Evolutionary conservation across 2,797 vertebrate genomes (phyloP), one percentile per base, ranked within the genome.

Genomic region (Nyctalus aviator): DNA sequence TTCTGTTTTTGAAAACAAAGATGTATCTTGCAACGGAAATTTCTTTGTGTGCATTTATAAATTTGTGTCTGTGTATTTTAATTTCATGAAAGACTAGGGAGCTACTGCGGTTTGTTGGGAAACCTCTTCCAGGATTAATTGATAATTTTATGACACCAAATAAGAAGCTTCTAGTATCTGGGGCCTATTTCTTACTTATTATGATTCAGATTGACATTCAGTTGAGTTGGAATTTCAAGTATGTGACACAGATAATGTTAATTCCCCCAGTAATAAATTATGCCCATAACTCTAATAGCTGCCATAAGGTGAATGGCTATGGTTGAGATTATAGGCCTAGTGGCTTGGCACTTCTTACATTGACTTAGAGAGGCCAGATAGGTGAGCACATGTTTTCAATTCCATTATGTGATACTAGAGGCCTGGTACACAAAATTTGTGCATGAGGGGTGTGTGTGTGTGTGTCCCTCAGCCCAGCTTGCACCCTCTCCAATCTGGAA

Each of bases 1-100:
- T 81, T 93, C 53, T 64, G 87, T 81, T 96, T 97, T 87, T 90
- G 94, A 94, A 96, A 96, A 94, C 72, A 71, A 76, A 97, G 55
- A 6, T 48, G 25, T 94, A 97, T 95, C 82, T 75, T 88, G 2
- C 9, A 69, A 53, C 53, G 17, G 35, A 93, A 93, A 78, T 53
- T 72, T 94, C 82, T 94, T 88, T 55, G 7, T 84, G 37, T 79
- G n/a, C 59, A 62, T 72, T 87, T 53, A 73, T 81, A 48, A 73
- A 37, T 59, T 91, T 94, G 48, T 68, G 13, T 35, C 3, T 35
- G 48, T 90, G 23, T n/a, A 44, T 93, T 94, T 95, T 94, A 89
- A 93, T 77, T 95, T 92, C 75, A 13, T 50, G 50, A 88, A 93
- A 91, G 59, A 76, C 23, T 23, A 79, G 27, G 50, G 53, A 95